Base-by-base conservation (phyloP, 2,888 invertebrate species). In the Rosalia funebris region DNA sequence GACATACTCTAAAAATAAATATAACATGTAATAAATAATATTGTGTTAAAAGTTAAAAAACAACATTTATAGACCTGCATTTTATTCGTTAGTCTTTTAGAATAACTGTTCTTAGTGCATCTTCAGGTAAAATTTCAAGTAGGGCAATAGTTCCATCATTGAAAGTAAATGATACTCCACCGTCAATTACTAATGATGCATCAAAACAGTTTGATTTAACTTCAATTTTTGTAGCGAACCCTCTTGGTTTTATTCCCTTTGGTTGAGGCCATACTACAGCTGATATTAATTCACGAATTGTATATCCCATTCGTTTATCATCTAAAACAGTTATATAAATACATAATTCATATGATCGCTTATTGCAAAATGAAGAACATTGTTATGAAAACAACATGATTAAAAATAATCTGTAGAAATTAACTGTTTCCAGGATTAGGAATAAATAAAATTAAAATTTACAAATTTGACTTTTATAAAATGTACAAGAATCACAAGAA, bases 121-220 rank as follows among this genome's bases (percentile, higher is more conserved):
- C 97, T 77, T 95, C 91, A 0, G 93, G 92, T 68, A 89, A 84
- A 19, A 93, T 89, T 82, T 96, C 93, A 10, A 99, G 82, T 5
- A 89, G 79, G 0, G 93, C 97, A 66, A 91, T 87, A 0, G 96
- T 91, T 1, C 98, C 98, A 77, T 96, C 95, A 81, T 97, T 98
- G 82, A 98, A 99, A 0, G 91, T 89, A 77, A 94, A 95, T 0
- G 94, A 93, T 11, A 96, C 90, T 64, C 96, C 95, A 17, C 99
- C 98, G 80, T 99, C 99, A 15, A 99, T 89, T 0, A 98, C 98
- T 12, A 99, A 83, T 77, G 92, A 86, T 10, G 93, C 96, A 81
- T 96, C 94, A 74, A 90, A 90, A 83, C 98, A 98, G 62, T 93
- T 89, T 1, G 97, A 98, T 75, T 89, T 88, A 17, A 98, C 88